These are phyloP conservation scores for Salticus scenicus DNA, from an alignment of 2,888 invertebrate genomes.

Conservation along the genomic window DNA sequence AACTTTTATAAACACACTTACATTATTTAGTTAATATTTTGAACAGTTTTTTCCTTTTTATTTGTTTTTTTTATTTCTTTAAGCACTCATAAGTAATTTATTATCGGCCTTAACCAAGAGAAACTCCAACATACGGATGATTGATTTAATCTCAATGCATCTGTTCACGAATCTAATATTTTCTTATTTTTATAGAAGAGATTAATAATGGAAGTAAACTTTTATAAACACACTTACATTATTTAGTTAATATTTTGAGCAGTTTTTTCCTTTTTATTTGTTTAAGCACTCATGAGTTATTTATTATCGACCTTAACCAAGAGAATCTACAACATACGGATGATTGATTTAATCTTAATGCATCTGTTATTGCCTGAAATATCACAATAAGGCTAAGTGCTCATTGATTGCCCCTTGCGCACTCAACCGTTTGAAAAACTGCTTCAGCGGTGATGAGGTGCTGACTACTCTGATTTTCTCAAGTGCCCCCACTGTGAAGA, in stretches of 20 bases:
- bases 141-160: conserved; percentile 17
- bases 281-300: neutral
- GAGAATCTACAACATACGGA: neutral
- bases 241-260: too few species aligned
- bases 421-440: neutral
- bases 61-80: too few species aligned
- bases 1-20: too few species aligned
- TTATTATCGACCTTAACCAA: neutral
- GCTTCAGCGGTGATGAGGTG: neutral
- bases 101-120: too few species aligned
- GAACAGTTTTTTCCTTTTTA: too few species aligned
- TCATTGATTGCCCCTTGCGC: neutral
- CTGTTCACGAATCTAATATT: too few species aligned
- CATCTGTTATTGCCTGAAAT: conserved; percentile 15
- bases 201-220: too few species aligned
- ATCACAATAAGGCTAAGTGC: conserved; percentile 14
- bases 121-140: conserved; percentile 1
- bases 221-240: too few species aligned
- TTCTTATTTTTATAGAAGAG: too few species aligned
- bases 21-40: too few species aligned
- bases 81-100: neutral
- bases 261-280: neutral
- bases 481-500: neutral
- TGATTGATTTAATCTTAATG: conserved; percentile 19
- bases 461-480: neutral